Conservation (phyloP, 2,113 vertebrate genomes). For the Pluvianellus socialis region DNA sequence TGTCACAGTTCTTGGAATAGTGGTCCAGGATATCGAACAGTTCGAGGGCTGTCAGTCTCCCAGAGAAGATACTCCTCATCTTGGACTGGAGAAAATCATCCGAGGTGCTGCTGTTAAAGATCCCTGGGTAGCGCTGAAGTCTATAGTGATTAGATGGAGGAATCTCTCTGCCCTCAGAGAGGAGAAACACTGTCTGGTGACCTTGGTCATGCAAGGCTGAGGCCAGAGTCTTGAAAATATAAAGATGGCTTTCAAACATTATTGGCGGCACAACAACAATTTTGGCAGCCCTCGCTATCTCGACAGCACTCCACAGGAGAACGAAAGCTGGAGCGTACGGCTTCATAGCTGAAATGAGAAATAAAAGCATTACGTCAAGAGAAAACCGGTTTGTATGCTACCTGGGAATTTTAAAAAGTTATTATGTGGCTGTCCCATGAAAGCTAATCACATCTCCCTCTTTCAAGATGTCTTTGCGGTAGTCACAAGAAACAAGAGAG, state of each 20-base stretch:
- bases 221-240: slow-evolving; percentile 98
- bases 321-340: slow-evolving; percentile 76
- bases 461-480: not conserved
- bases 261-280: slow-evolving; percentile 96
- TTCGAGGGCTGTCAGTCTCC: slow-evolving; percentile 90
- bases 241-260: slow-evolving; percentile 99
- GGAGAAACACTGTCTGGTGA: slow-evolving; percentile 90
- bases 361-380: slow-evolving; percentile 48
- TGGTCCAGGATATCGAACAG: slow-evolving; percentile 96
- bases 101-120: slow-evolving; percentile 94
- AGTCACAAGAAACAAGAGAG: not conserved
- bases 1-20: slow-evolving; percentile 95
- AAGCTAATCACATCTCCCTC: not conserved
- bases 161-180: slow-evolving; percentile 93
- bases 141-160: slow-evolving; percentile 87
- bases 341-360: slow-evolving; percentile 85
- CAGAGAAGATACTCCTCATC: slow-evolving; percentile 97
- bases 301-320: slow-evolving; percentile 78
- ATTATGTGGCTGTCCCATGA: not conserved
- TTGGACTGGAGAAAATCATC: slow-evolving; percentile 96
- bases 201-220: slow-evolving; percentile 89
- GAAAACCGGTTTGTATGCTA: not conserved
- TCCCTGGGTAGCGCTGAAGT: slow-evolving; percentile 92
- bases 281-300: slow-evolving; percentile 86
- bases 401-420: not conserved